Percentiles rank a stretch among this genome's conserved stretches.
These are phyloP conservation scores for Torymus aiolomorphi DNA, from an alignment of 2,888 invertebrate species.

Conservation along the genomic window DNA sequence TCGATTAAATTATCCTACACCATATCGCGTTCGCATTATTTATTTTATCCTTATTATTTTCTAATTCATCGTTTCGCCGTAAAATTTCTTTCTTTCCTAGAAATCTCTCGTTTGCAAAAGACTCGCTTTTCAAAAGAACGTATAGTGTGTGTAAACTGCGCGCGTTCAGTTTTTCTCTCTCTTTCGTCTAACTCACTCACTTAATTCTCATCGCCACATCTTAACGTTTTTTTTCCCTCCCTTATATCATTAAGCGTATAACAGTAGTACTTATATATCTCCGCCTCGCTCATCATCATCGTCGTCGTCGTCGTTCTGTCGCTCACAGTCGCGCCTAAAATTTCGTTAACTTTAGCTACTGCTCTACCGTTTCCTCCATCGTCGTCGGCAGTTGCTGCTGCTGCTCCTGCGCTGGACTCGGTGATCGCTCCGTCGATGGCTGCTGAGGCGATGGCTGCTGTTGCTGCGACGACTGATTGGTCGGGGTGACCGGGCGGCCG, in stretches of 20 bases:
- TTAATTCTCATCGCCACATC: conserved; percentile 29
- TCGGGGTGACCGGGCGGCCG: conserved; percentile 61
- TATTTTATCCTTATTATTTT: too few relatives aligned
- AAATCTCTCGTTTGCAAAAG: conserved; percentile 26
- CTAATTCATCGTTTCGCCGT: background rate
- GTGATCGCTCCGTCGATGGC: background rate
- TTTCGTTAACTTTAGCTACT: conserved; percentile 61
- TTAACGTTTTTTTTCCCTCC: conserved; percentile 12
- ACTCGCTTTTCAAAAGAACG: conserved; percentile 47
- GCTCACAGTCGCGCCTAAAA: conserved; percentile 10
- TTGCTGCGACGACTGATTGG: conserved; percentile 49
- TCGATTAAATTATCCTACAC: conserved; percentile 38
- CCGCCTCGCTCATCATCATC: background rate
- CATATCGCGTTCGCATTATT: background rate
- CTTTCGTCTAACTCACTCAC: conserved; percentile 8
- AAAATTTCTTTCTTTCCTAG: conserved; percentile 27
- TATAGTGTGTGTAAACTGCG: conserved; percentile 40
- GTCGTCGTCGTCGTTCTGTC: conserved; percentile 36
- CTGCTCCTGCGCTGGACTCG: conserved; percentile 18
- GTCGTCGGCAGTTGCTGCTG: conserved; percentile 21
- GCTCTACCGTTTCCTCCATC: conserved; percentile 73
- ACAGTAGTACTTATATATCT: conserved; percentile 55
- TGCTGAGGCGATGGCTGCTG: conserved; percentile 17
- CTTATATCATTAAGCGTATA: conserved; percentile 55
- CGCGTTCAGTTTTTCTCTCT: conserved; percentile 31